phyloP scores from a whole-genome alignment of 2,797 vertebrate genomes.

The Pseudomugil tenellus region DNA sequence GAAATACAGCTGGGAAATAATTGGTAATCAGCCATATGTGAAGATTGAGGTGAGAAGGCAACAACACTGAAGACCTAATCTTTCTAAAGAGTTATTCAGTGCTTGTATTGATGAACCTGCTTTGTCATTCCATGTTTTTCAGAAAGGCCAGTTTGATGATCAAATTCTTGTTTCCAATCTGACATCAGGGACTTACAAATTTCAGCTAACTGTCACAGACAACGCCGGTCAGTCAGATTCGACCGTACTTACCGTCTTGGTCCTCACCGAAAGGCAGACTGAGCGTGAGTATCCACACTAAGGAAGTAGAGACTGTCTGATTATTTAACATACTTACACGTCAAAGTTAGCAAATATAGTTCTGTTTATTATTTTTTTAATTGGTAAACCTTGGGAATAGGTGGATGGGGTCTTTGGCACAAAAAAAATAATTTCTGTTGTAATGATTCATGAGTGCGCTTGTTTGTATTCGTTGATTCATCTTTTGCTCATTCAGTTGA shows the following conservation, averaged over 20 bases:
- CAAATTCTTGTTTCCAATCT: conserved; percentile 87
- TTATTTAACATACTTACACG: no score
- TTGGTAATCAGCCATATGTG: conserved; percentile 68
- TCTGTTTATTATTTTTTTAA: not conserved
- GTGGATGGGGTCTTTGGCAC: not conserved
- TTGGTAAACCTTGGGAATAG: not conserved
- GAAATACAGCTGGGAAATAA: conserved; percentile 83
- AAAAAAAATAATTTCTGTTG: conserved; percentile 13
- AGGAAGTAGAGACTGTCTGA: not conserved
- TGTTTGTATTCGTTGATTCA: conserved; percentile 14
- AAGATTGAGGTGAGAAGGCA: conserved; percentile 80
- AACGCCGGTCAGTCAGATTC: conserved; percentile 78
- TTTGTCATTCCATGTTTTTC: conserved; percentile 13
- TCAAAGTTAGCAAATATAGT: not conserved
- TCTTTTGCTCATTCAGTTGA: conserved; percentile 3
- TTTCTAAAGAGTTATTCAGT: not conserved
- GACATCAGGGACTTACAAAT: conserved; percentile 87
- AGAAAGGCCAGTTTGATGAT: conserved; percentile 78
- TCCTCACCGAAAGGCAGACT: conserved; percentile 89
- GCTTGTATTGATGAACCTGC: not conserved
- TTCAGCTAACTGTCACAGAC: conserved; percentile 86
- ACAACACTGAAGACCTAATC: not conserved
- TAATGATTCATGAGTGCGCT: conserved; percentile 25
- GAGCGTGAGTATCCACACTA: conserved; percentile 81
- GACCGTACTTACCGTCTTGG: conserved; percentile 84